phyloP scores from a whole-genome alignment of 2,113 vertebrate genomes.

The Baryphthengus martii region DNA sequence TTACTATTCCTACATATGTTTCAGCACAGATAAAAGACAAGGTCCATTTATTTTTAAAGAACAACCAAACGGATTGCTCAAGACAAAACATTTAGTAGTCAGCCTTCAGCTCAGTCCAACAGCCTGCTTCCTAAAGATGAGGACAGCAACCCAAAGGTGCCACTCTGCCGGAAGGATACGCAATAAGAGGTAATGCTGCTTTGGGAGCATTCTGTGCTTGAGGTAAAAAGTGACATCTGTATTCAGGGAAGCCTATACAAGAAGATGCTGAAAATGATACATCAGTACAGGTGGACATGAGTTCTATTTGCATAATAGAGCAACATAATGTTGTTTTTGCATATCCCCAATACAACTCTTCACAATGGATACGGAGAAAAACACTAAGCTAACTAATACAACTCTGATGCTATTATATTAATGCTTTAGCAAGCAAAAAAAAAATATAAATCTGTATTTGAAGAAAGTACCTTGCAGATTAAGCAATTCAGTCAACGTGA shows the following conservation, averaged over 20 bases:
- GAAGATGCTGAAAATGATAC: background rate
- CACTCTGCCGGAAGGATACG: no score
- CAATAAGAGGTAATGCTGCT: background rate
- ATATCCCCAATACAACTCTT: background rate
- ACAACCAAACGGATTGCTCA: background rate
- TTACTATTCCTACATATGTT: background rate
- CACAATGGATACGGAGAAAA: background rate
- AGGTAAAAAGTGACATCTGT: background rate
- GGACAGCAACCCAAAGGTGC: background rate
- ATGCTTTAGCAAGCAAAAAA: background rate
- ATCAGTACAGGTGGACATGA: rapidly evolving
- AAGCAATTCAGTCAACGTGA: background rate
- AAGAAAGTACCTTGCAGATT: background rate
- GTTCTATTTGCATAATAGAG: background rate
- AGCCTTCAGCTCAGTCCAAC: background rate
- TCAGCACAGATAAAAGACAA: background rate
- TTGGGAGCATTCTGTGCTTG: background rate
- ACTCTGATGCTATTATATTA: no score
- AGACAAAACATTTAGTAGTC: background rate
- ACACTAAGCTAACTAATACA: background rate
- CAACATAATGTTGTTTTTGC: background rate
- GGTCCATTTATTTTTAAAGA: background rate
- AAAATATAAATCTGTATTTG: background rate
- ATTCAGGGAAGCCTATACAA: background rate
- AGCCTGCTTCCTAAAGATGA: rapidly evolving